These are phyloP conservation scores for Simalia tracyae DNA, from an alignment of 2,797 vertebrate genomes.

Conservation along the genomic window DNA sequence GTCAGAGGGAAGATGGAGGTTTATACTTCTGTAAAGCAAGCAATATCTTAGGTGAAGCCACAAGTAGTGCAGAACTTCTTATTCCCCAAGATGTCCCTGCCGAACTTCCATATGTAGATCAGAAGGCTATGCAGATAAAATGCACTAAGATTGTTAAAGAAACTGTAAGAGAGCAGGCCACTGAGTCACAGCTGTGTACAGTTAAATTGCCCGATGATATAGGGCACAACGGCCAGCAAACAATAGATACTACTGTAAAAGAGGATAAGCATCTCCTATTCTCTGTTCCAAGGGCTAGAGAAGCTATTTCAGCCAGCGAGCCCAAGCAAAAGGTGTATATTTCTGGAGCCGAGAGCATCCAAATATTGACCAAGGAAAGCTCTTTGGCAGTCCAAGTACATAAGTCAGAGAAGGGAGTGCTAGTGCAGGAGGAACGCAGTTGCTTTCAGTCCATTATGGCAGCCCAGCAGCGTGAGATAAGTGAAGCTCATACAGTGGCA, in stretches of 20 bases:
- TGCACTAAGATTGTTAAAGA: too few species aligned
- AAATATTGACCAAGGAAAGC: constrained; percentile 77
- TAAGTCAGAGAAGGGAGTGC: constrained; percentile 73
- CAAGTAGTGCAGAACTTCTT: constrained; percentile 82
- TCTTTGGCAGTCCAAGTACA: constrained; percentile 68
- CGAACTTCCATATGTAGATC: constrained; percentile 54
- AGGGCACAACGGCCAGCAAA: constrained; percentile 67
- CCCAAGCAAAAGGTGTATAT: constrained; percentile 74
- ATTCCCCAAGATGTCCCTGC: constrained; percentile 75
- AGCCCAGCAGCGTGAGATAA: constrained; percentile 70
- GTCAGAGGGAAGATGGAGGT: constrained; percentile 80
- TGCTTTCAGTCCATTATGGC: constrained; percentile 78
- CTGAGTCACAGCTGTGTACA: constrained; percentile 68
- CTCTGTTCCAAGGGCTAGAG: constrained; percentile 56
- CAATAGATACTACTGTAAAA: constrained; percentile 79
- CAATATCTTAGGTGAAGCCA: constrained; percentile 80
- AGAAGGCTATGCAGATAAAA: too few species aligned
- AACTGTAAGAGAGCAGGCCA: too few species aligned
- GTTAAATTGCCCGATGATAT: constrained; percentile 81
- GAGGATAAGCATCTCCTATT: constrained; percentile 70
- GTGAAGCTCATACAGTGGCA: constrained; percentile 71
- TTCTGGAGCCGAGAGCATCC: constrained; percentile 73
- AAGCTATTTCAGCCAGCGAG: constrained; percentile 66
- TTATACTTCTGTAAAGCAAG: constrained; percentile 82
- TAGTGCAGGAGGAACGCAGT: constrained; percentile 78